Evolutionary conservation across 2,888 invertebrate genomes (phyloP).

Genomic region (Pogonocherus hispidulus): DNA sequence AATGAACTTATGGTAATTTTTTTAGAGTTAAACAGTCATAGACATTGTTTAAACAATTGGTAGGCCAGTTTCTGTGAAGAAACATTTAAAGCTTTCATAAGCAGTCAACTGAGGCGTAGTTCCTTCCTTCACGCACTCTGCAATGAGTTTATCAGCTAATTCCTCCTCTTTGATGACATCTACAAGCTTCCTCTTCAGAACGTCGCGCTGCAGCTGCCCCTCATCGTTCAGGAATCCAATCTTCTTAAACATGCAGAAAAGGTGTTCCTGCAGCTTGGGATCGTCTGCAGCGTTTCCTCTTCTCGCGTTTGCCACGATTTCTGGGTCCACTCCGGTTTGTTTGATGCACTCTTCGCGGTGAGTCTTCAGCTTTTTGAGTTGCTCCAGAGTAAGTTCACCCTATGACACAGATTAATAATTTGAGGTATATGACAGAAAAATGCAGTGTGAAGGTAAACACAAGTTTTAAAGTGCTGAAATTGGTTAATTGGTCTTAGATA

Average conservation of each 20-base stretch:
- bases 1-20: too few relatives aligned
- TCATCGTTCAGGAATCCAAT: constrained; percentile 51
- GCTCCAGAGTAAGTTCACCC: constrained; percentile 53
- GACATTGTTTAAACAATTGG: constrained; percentile 30
- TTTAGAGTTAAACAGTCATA: too few relatives aligned
- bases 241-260: constrained; percentile 51
- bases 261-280: constrained; percentile 45
- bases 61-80: constrained; percentile 37
- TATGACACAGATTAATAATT: constrained; percentile 22
- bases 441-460: too few relatives aligned
- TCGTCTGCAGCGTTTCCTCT: constrained; percentile 47
- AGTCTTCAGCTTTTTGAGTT: constrained; percentile 47
- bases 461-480: too few relatives aligned
- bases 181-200: constrained; percentile 44
- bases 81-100: constrained; percentile 44
- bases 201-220: constrained; percentile 49
- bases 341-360: constrained; percentile 48
- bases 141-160: constrained; percentile 34
- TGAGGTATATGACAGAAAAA: too few relatives aligned
- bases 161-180: constrained; percentile 29
- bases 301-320: constrained; percentile 47
- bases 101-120: constrained; percentile 43
- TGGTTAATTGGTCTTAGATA: too few relatives aligned
- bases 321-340: constrained; percentile 45
- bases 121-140: constrained; percentile 39